A percentile compares a stretch with the other conserved stretches of the same genome.
Conservation (phyloP, 2,797 vertebrate genomes). For the Rousettus madagascariensis region DNA sequence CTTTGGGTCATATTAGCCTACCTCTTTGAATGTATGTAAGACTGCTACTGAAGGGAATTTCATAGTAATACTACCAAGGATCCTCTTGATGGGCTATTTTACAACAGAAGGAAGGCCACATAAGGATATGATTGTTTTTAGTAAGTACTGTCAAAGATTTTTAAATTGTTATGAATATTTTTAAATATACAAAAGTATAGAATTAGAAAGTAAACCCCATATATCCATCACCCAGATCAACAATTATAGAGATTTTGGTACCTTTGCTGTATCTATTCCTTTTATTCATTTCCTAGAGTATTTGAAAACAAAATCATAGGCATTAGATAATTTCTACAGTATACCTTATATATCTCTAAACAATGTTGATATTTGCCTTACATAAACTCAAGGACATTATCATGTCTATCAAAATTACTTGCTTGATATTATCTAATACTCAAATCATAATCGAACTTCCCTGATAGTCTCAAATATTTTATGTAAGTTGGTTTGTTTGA, state of each 20-base stretch:
- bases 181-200: not conserved
- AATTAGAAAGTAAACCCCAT: not conserved
- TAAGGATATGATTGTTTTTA: not conserved
- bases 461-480: slow-evolving; percentile 11
- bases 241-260: not conserved
- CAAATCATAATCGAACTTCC: not conserved
- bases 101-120: not conserved
- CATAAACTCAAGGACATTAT: not conserved
- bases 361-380: not conserved
- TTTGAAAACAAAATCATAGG: slow-evolving; percentile 33
- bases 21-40: not conserved
- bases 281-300: slow-evolving; percentile 1
- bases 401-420: slow-evolving; percentile 38
- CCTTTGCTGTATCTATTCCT: slow-evolving; percentile 20
- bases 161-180: not conserved
- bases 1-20: slow-evolving; percentile 15
- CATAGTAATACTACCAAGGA: not conserved
- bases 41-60: slow-evolving; percentile 24
- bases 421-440: not conserved
- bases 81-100: not conserved
- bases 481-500: slow-evolving; percentile 15
- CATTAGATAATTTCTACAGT: not conserved
- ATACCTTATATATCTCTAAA: not conserved
- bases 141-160: not conserved
- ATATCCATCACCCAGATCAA: not conserved